These are phyloP conservation scores for Hydra vulgaris DNA, from an alignment of 30 jellyfish, hydroid and myxozoan genomes.

Conservation along the genomic window DNA sequence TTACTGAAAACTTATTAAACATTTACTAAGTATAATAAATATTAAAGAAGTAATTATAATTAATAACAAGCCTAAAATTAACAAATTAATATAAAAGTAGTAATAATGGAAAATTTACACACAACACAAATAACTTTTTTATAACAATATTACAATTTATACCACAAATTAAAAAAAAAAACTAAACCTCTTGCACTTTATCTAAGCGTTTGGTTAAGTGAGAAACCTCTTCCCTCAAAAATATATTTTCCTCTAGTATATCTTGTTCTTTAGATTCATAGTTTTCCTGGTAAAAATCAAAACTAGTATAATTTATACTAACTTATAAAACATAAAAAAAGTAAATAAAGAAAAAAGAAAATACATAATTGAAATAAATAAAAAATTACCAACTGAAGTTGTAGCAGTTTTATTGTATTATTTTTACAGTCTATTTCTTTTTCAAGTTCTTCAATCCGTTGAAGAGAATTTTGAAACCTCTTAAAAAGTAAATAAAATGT, in stretches of 20 bases:
- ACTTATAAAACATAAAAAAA: too few relatives aligned
- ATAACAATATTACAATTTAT: not conserved
- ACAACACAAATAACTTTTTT: not conserved
- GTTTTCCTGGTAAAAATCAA: conserved; percentile 2
- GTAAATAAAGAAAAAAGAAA: too few relatives aligned
- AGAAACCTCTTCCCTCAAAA: conserved; percentile 19
- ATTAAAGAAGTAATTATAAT: too few relatives aligned
- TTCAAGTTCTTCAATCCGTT: conserved; percentile 52
- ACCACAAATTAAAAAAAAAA: not conserved
- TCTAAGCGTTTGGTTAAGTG: conserved; percentile 23
- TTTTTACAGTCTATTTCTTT: conserved; percentile 47
- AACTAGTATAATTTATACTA: too few relatives aligned
- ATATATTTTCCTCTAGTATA: conserved; percentile 23
- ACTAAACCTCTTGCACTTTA: not conserved
- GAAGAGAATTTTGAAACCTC: conserved; percentile 25
- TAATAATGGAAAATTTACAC: not conserved
- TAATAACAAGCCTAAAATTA: too few relatives aligned
- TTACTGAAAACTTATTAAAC: too few relatives aligned
- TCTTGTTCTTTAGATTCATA: conserved; percentile 17
- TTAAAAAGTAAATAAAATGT: not conserved
- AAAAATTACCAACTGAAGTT: conserved; percentile 50
- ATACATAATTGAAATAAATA: too few relatives aligned
- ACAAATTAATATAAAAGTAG: too few relatives aligned
- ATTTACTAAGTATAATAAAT: too few relatives aligned
- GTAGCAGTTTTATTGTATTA: conserved; percentile 50